Conservation (phyloP, 2,113 vertebrate species). For the Phalacrocorax brasilianus region DNA sequence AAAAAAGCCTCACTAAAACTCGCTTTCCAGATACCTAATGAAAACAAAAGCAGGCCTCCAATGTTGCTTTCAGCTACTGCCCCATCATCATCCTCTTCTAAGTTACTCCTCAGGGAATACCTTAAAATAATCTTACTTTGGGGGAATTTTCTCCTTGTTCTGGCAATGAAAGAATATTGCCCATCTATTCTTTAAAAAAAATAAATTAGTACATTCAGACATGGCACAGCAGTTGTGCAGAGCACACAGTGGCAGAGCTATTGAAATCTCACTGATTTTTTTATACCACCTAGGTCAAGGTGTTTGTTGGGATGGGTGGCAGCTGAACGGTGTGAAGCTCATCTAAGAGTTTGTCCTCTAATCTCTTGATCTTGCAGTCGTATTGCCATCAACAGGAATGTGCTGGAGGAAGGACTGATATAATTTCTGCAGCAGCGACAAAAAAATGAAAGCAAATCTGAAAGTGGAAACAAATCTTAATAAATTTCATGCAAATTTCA, state of each 20-base stretch:
- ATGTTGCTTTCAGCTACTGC: neutral
- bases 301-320: neutral
- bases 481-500: neutral
- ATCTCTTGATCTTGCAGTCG: neutral
- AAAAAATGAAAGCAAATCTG: neutral
- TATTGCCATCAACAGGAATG: neutral
- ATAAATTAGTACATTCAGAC: neutral
- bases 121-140: neutral
- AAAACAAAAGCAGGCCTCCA: neutral
- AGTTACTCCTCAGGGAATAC: neutral
- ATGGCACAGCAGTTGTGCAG: neutral
- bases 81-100: neutral
- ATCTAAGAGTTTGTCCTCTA: neutral
- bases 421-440: neutral
- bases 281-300: neutral
- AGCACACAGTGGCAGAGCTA: neutral
- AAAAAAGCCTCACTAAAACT: neutral
- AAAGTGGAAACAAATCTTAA: neutral
- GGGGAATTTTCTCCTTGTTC: neutral
- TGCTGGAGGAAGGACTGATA: neutral
- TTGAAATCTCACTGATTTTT: neutral
- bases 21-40: neutral
- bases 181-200: neutral
- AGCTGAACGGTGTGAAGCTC: neutral
- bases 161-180: neutral